Conservation (phyloP, 2,113 vertebrate species). For the Mirounga angustirostris region DNA sequence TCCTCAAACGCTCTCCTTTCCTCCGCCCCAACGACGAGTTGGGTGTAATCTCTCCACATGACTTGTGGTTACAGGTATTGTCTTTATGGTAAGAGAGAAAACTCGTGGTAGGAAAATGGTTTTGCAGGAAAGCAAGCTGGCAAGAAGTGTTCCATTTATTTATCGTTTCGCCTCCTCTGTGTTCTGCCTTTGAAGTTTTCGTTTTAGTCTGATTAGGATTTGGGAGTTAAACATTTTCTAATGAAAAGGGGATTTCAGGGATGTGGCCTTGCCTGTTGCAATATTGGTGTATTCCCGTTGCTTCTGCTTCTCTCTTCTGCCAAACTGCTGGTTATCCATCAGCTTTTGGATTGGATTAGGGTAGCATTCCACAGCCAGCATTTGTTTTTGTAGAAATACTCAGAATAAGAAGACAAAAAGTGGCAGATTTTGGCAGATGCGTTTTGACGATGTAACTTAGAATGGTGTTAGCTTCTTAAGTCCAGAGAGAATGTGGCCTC, state of each 20-base stretch:
- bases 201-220: slow-evolving; percentile 6
- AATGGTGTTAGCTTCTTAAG: background rate
- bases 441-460: slow-evolving; percentile 12
- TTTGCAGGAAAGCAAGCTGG: slow-evolving; percentile 8
- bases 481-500: background rate
- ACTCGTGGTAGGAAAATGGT: background rate
- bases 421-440: background rate
- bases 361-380: background rate
- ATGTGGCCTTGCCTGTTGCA: background rate
- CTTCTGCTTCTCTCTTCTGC: background rate
- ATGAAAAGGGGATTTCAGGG: background rate
- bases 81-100: slow-evolving; percentile 56
- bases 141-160: background rate
- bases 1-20: background rate
- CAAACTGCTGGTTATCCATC: background rate
- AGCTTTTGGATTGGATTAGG: background rate
- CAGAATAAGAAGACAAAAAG: slow-evolving; percentile 26
- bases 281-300: background rate
- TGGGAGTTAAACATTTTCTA: background rate
- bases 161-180: background rate
- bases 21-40: background rate
- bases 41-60: background rate
- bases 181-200: slow-evolving; percentile 38
- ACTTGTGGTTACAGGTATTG: slow-evolving; percentile 5
- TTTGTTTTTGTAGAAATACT: slow-evolving; percentile 64